A percentile compares a stretch with the other conserved stretches of the same genome.
These are phyloP conservation scores for Himalopsyche anomala DNA, from an alignment of 2,888 invertebrate genomes.

Conservation along the genomic window DNA sequence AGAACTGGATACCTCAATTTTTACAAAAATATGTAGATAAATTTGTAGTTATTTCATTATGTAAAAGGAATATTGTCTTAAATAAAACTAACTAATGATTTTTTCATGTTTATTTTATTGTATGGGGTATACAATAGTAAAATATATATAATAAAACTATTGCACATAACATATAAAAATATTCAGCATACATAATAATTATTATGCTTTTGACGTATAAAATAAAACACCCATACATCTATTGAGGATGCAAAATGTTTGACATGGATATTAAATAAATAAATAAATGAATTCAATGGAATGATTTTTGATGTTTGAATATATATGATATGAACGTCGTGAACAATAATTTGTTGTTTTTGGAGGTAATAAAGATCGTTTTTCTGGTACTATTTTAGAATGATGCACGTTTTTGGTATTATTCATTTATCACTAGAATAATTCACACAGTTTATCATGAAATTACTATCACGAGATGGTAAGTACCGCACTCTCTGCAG, in stretches of 20 bases:
- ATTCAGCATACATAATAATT: not conserved
- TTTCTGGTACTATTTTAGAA: slow-evolving; percentile 5
- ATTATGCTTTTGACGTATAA: not conserved
- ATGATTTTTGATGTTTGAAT: not conserved
- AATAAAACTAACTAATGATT: not conserved
- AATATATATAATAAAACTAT: not conserved
- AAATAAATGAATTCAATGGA: slow-evolving; percentile 24
- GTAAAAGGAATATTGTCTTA: not conserved
- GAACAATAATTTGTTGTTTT: not conserved
- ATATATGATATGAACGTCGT: not conserved
- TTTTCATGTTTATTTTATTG: not conserved
- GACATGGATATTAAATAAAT: not conserved
- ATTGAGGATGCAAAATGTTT: not conserved
- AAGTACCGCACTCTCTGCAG: not conserved
- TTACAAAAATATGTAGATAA: no score
- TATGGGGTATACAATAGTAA: not conserved
- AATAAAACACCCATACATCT: not conserved
- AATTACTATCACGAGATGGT: not conserved
- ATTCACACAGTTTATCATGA: not conserved
- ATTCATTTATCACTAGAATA: slow-evolving; percentile 37
- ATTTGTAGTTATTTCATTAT: no score
- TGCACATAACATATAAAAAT: slow-evolving; percentile 1
- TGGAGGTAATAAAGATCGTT: not conserved
- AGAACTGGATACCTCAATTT: no score
- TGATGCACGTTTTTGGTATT: slow-evolving; percentile 22